phyloP scores from a whole-genome alignment of 2,113 vertebrate genomes.

The Atrichornis clamosus region DNA sequence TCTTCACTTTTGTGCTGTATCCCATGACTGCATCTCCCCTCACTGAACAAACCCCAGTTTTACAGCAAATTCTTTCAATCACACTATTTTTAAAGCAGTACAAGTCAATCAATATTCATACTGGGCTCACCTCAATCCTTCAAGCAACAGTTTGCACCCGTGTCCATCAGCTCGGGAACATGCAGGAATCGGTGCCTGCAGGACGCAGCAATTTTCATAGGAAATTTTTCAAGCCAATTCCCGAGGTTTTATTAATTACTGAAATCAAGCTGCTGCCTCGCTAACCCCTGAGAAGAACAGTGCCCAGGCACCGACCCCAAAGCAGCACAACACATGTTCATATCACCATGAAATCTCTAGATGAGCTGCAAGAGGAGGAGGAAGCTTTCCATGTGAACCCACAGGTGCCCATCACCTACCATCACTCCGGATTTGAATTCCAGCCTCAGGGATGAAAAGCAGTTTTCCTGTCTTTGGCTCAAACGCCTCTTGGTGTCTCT shows the following conservation, averaged over 20 bases:
- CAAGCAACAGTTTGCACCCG: background rate
- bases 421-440: background rate
- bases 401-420: background rate
- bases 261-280: background rate
- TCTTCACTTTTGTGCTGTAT: background rate
- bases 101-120: background rate
- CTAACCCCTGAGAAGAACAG: background rate
- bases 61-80: background rate
- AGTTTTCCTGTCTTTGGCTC: background rate
- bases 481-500: background rate
- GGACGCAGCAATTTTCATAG: rapidly evolving
- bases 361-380: background rate
- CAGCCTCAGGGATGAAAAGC: background rate
- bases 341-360: background rate
- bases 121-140: background rate
- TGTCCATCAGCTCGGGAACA: background rate
- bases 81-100: background rate
- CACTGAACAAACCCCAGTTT: background rate
- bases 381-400: background rate
- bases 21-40: background rate
- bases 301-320: rapidly evolving
- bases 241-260: background rate
- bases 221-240: background rate
- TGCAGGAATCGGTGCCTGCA: rapidly evolving
- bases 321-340: rapidly evolving